Conservation (phyloP, 2,113 vertebrate genomes). For the Thamnophis sirtalis region DNA sequence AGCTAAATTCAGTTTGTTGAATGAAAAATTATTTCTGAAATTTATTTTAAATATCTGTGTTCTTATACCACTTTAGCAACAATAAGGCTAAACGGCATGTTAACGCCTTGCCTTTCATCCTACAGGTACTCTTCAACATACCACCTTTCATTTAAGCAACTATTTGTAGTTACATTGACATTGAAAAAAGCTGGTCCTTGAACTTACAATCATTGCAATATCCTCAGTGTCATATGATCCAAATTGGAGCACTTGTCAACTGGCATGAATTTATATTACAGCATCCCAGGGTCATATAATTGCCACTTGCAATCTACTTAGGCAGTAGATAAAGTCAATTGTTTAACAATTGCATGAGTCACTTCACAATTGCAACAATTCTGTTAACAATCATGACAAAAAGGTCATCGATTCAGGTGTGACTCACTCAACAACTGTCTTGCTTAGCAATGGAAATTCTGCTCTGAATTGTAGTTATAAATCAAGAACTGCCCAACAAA, state of each 20-base stretch:
- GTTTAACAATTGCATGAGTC: background rate
- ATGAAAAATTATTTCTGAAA: background rate
- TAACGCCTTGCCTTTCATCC: background rate
- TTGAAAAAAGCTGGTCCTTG: background rate
- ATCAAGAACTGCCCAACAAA: background rate
- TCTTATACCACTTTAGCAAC: background rate
- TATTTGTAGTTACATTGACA: background rate
- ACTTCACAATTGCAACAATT: background rate
- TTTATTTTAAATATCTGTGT: background rate
- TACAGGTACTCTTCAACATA: background rate
- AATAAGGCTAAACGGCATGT: background rate
- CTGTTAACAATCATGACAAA: background rate
- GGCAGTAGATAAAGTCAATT: background rate
- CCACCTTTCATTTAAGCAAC: background rate
- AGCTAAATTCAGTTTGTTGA: background rate
- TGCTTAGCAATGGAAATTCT: background rate
- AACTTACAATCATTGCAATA: background rate
- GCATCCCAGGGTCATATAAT: background rate
- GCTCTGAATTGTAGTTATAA: background rate
- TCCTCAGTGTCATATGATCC: background rate
- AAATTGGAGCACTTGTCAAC: background rate
- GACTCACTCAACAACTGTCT: background rate
- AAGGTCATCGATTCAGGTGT: background rate
- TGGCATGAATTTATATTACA: too few species aligned
- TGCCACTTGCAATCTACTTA: background rate